These are phyloP conservation scores for Rotaria magnacalcarata DNA, from an alignment of 2,888 invertebrate genomes.

Conservation along the genomic window DNA sequence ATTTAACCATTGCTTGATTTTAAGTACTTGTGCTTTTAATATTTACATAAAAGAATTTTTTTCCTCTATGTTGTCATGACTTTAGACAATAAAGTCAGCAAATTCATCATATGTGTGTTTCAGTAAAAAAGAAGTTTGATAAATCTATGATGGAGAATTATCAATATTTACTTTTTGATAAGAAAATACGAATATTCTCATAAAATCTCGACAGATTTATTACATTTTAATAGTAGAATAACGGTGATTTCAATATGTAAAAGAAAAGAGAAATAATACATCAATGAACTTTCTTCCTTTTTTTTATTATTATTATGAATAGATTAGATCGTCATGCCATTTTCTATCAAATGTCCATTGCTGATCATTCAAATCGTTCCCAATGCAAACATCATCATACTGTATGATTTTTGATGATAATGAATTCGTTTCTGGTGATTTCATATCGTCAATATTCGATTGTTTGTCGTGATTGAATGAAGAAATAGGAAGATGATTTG, in stretches of 20 bases:
- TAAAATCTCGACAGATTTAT: neutral
- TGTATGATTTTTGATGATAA: neutral
- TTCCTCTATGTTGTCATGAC: no score
- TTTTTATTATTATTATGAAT: neutral
- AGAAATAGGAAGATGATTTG: neutral
- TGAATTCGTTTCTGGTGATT: neutral
- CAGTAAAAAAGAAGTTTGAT: neutral
- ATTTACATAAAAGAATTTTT: no score
- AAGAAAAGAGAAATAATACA: neutral
- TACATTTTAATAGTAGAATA: neutral
- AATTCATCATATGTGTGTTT: neutral
- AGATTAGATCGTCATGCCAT: neutral
- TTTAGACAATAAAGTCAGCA: no score
- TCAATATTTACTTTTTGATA: slow-evolving; percentile 11
- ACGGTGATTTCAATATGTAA: neutral
- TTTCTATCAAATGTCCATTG: neutral
- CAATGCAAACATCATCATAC: neutral
- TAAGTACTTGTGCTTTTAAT: no score
- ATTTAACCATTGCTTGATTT: neutral
- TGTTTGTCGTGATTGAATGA: neutral
- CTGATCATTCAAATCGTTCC: neutral
- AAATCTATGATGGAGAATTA: neutral
- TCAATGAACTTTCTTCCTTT: neutral
- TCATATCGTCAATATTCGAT: neutral
- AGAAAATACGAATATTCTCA: neutral